phyloP scores from a whole-genome alignment of 1,140 invertebrate species.

The Drosophila busckii region DNA sequence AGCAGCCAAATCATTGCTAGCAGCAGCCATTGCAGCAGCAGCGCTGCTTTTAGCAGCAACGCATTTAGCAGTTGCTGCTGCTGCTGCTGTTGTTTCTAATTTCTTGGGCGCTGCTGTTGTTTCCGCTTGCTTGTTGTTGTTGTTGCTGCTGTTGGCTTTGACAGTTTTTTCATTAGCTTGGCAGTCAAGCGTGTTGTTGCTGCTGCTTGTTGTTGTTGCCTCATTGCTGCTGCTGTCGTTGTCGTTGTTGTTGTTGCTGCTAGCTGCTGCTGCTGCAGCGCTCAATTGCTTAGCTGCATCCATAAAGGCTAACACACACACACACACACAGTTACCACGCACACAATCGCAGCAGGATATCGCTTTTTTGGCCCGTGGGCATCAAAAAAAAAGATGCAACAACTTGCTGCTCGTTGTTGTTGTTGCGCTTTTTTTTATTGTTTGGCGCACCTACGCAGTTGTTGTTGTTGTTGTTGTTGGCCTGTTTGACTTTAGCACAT shows the following conservation, averaged over 20 bases:
- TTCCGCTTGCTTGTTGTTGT: slow-evolving; percentile 11
- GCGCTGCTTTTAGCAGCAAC: slow-evolving; percentile 37
- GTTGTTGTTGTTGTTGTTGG: slow-evolving; percentile 8
- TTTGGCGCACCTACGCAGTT: slow-evolving; percentile 73
- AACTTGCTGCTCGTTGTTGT: slow-evolving; percentile 6
- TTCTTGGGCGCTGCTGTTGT: slow-evolving; percentile 7
- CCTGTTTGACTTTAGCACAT: slow-evolving; percentile 65
- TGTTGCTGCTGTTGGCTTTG: slow-evolving; percentile 14
- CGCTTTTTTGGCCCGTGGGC: slow-evolving; percentile 39
- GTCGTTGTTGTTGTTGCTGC: slow-evolving; percentile 11
- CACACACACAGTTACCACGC: slow-evolving; percentile 35
- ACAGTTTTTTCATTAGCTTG: neutral
- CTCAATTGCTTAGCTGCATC: slow-evolving; percentile 69
- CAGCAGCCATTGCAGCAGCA: slow-evolving; percentile 57
- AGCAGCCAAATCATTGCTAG: slow-evolving; percentile 75
- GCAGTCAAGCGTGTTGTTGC: neutral
- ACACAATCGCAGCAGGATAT: slow-evolving; percentile 67
- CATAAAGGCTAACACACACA: slow-evolving; percentile 43
- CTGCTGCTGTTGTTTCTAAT: slow-evolving; percentile 22
- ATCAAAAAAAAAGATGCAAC: slow-evolving; percentile 40
- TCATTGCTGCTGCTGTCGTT: slow-evolving; percentile 13
- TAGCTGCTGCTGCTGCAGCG: slow-evolving; percentile 24
- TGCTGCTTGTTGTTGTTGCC: slow-evolving; percentile 5
- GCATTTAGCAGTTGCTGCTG: slow-evolving; percentile 5
- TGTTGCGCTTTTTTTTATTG: slow-evolving; percentile 50